A percentile compares a stretch with the other conserved stretches of the same genome.
These are phyloP conservation scores for Gobio occitaniae DNA, from an alignment of 2,797 vertebrate genomes.

Conservation along the genomic window DNA sequence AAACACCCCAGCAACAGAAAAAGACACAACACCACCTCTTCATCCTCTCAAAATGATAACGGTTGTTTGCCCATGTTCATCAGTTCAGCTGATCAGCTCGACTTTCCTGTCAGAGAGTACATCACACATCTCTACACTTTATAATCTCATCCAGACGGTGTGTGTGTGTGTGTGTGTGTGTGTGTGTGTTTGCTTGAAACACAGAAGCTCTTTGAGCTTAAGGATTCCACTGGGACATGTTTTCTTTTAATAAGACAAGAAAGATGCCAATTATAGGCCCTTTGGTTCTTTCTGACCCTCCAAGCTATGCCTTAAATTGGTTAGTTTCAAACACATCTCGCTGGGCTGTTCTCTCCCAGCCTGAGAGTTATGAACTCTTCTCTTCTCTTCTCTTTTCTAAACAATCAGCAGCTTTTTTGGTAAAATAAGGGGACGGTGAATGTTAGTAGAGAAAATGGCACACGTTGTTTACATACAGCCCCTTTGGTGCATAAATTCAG, in stretches of 20 bases:
- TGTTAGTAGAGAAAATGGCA: slow-evolving; percentile 33
- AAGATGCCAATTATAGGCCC: slow-evolving; percentile 82
- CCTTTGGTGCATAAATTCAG: slow-evolving; percentile 30
- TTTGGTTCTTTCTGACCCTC: slow-evolving; percentile 75
- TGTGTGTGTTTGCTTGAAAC: slow-evolving; percentile 68
- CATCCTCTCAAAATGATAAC: neutral
- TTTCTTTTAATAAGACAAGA: slow-evolving; percentile 82
- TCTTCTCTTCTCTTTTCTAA: slow-evolving; percentile 27
- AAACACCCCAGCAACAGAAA: neutral
- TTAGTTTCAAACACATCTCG: slow-evolving; percentile 69
- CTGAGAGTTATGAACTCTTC: slow-evolving; percentile 53
- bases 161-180: slow-evolving; percentile 67
- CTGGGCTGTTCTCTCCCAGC: slow-evolving; percentile 60
- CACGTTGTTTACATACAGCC: slow-evolving; percentile 42
- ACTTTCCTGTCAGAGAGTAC: neutral
- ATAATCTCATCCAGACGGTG: slow-evolving; percentile 1
- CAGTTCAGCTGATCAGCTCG: slow-evolving; percentile 4
- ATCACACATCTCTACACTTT: slow-evolving; percentile 15
- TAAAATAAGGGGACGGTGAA: slow-evolving; percentile 6
- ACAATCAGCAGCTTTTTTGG: slow-evolving; percentile 35
- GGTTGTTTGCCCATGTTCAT: neutral
- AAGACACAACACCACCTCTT: neutral
- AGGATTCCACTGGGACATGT: slow-evolving; percentile 70
- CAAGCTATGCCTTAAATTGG: slow-evolving; percentile 77
- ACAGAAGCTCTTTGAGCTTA: slow-evolving; percentile 69